Evolutionary conservation across 2,888 invertebrate species (phyloP), one percentile per base, ranked within the genome.

Genomic region (Nemotelus nigrinus): DNA sequence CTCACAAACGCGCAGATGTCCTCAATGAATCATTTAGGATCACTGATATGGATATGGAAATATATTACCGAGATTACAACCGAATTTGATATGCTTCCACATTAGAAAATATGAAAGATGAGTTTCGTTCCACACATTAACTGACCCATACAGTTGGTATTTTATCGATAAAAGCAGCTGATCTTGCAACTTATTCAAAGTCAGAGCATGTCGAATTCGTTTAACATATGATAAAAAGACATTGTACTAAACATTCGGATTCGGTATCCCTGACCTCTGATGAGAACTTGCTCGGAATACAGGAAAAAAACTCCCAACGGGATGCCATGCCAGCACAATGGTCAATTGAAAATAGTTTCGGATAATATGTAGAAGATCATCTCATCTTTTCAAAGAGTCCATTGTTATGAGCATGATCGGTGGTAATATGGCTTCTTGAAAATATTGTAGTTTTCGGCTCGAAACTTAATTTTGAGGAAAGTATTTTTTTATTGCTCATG

Each of bases 141-240:
- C n/a, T 55, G 53, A 53, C 53, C 55, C 70, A 53, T 55, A 55
- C n/a, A 25, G 25, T 53, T 44, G 25, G 41, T 44, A 55, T 55
- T 50, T 43, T 43, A 5, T 7, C 44, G 55, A 70, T 55, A 70
- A 57, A 5, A 70, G 55, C 55, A 55, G 55, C 70, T 53, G 43
- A 70, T 70, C 70, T 44, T 41, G 53, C 44, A 10, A 7, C n/a
- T 3, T 70, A 65, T 70, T 70, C 55, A 70, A 70, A 70, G 70
- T 70, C 70, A 41, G 70, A 44, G 70, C 70, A 70, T 70, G 55
- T 8, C 70, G 53, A 70, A 70, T 70, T 53, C 70, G 70, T 70
- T 70, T 70, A 70, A 53, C 70, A 70, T 70, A 41, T 57, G 53
- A 55, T 53, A 65, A 25, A 25, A 25, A 25, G 25, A 25, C 25